phyloP scores from a whole-genome alignment of 2,888 invertebrate genomes.

The Apotomis turbidana region DNA sequence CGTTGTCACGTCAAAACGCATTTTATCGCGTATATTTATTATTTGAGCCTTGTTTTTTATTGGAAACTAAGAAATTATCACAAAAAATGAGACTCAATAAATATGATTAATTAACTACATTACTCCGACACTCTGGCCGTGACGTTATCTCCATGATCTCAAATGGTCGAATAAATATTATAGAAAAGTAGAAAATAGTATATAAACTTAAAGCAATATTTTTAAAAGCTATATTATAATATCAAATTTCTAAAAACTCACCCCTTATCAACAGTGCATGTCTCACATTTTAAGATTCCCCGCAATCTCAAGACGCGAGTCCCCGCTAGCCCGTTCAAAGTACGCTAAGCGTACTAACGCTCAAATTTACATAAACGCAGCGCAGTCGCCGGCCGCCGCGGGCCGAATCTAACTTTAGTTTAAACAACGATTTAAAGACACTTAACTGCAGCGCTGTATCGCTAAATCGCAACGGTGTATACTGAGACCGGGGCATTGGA shows the following conservation, averaged over 20 bases:
- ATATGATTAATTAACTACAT: no score
- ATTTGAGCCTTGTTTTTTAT: no score
- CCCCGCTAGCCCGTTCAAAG: slow-evolving; percentile 27
- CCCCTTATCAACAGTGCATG: slow-evolving; percentile 4
- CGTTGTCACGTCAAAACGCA: no score
- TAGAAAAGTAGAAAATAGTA: no score
- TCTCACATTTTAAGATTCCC: slow-evolving; percentile 22
- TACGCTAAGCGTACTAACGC: slow-evolving; percentile 30
- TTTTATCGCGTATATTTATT: no score
- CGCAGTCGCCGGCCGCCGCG: slow-evolving; percentile 45
- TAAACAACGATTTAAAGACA: slow-evolving; percentile 54
- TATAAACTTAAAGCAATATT: no score
- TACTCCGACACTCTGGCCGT: no score
- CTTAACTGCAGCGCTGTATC: slow-evolving; percentile 51
- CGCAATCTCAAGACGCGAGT: slow-evolving; percentile 29
- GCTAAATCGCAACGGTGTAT: slow-evolving; percentile 53
- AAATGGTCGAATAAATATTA: no score
- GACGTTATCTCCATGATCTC: no score
- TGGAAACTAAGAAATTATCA: no score
- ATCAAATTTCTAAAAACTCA: neutral
- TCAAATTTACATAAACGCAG: slow-evolving; percentile 44
- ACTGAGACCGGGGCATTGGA: slow-evolving; percentile 36
- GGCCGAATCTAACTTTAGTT: slow-evolving; percentile 49
- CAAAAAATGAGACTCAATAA: no score
- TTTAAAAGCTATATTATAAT: no score